These are phyloP conservation scores for Acipenser transmontanus DNA, from an alignment of 2,797 vertebrate species.

Conservation along the genomic window DNA sequence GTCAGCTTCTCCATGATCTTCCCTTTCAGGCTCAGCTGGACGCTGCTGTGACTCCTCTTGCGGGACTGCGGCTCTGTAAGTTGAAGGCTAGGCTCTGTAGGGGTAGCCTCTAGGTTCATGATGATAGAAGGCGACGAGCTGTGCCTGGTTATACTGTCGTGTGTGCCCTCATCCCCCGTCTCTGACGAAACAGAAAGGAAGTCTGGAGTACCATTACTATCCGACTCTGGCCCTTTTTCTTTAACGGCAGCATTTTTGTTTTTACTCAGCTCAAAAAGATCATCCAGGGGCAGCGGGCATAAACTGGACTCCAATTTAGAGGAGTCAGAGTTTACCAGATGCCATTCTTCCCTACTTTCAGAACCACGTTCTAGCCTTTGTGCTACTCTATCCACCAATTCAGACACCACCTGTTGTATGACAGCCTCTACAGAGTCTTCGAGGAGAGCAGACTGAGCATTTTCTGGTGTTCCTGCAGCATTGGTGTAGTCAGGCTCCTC, in stretches of 20 bases:
- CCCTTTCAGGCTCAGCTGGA: constrained; percentile 89
- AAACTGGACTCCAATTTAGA: constrained; percentile 50
- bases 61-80: constrained; percentile 67
- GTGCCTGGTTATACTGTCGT: constrained; percentile 70
- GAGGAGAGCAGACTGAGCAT: constrained; percentile 30
- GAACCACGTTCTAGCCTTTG: constrained; percentile 57
- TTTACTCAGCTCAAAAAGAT: constrained; percentile 34
- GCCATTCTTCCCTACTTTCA: constrained; percentile 53
- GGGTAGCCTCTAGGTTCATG: constrained; percentile 60
- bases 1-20: constrained; percentile 78
- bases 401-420: constrained; percentile 74
- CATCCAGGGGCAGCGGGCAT: constrained; percentile 30
- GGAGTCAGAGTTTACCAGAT: constrained; percentile 62
- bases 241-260: constrained; percentile 44
- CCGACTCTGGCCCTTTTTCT: constrained; percentile 62
- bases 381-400: constrained; percentile 77
- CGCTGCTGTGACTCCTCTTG: constrained; percentile 89
- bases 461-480: constrained; percentile 39
- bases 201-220: constrained; percentile 68
- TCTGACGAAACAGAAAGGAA: constrained; percentile 66
- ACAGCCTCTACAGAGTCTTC: constrained; percentile 71
- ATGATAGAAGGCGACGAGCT: constrained; percentile 87
- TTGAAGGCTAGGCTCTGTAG: constrained; percentile 51
- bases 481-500: constrained; percentile 73
- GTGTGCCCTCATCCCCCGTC: constrained; percentile 44